Evolutionary conservation across 2,113 vertebrate genomes (phyloP), one percentile per base, ranked within the genome.

Genomic region (Bettongia penicillata): DNA sequence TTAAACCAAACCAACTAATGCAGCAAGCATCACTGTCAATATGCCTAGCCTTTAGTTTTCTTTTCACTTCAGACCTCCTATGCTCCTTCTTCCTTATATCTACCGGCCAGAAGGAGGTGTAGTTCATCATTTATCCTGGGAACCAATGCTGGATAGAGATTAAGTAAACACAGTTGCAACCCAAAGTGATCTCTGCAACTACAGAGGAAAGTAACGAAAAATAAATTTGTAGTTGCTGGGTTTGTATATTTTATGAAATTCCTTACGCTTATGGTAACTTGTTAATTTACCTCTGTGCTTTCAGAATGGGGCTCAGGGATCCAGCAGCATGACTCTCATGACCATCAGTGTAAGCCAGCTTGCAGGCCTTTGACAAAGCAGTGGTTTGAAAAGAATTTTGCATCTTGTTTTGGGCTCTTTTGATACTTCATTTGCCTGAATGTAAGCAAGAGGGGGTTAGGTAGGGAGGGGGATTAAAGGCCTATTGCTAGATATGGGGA

Each of bases 391-490:
- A 23, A 6, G 9, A 37, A 53, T 48, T 61, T 89, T 4, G 55
- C 3, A 84, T 2, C 51, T 91, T 93, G 55, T 31, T 48, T 57
- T 7, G 8, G 9, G 4, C 5, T 94, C 1, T 55, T 93, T 91
- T 52, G 51, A n/a, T 28, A 51, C 68, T 95, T 9, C 14, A n/a
- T 94, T 96, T 95, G 12, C 61, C 92, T 25, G 91, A 31, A 37
- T 43, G 48, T 8, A 93, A 91, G 25, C 19, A 89, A 52, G 14
- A 47, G 26, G 37, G 52, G 31, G 43, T 24, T 51, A 12, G 50
- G 1, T 25, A 28, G 91, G 49, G 1, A 90, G 48, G 26, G 26
- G 93, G 19, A 6, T 93, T 68, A 47, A 94, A 53, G 43, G 16
- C 11, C 28, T 10, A 51, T 5, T 84, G 9, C 53, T 53, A 93